Percentiles rank a stretch among this genome's conserved stretches.
Evolutionary conservation across 2,113 vertebrate genomes (phyloP).

Genomic region (Vidua chalybeata): DNA sequence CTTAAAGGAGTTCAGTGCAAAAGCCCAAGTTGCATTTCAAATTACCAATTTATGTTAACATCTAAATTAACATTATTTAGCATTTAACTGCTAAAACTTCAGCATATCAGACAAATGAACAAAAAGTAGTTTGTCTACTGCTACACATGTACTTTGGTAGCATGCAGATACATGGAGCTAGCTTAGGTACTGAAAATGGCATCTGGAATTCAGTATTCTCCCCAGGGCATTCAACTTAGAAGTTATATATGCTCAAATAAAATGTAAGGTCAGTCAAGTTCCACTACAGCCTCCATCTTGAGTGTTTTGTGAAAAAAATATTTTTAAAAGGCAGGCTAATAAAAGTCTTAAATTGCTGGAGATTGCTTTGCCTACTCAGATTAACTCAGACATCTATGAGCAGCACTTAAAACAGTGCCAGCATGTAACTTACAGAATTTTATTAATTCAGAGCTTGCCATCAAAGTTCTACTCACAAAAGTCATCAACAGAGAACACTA

Average conservation of each 20-base stretch:
- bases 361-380: neutral
- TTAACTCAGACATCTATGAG: neutral
- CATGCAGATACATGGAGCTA: neutral
- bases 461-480: neutral
- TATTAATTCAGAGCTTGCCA: neutral
- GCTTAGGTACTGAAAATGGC: neutral
- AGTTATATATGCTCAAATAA: neutral
- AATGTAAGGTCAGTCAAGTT: neutral
- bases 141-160: rapidly evolving
- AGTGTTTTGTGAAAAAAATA: neutral
- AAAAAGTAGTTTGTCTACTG: neutral
- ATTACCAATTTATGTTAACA: neutral
- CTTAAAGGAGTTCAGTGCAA: neutral
- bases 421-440: neutral
- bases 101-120: neutral
- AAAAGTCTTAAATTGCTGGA: neutral
- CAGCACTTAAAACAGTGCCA: neutral
- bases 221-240: too few species aligned
- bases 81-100: neutral
- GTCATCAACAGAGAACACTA: neutral
- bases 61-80: neutral
- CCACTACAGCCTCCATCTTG: neutral
- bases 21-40: neutral
- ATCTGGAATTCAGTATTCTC: neutral
- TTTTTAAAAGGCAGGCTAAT: neutral